phyloP scores from a whole-genome alignment of 2,113 vertebrate genomes.

The Tenrec ecaudatus region DNA sequence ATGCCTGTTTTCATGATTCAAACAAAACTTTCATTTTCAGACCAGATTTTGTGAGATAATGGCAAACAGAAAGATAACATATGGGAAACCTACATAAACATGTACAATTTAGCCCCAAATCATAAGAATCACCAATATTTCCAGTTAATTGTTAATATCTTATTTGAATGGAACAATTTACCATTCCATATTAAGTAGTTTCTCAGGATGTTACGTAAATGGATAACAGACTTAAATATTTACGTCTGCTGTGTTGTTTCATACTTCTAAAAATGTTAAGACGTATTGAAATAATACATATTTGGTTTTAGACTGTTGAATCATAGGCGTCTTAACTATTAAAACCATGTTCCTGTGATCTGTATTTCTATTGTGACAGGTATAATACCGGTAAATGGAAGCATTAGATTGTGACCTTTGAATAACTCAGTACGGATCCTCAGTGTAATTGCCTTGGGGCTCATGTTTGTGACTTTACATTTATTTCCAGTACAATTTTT shows the following conservation, averaged over 20 bases:
- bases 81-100: too few relatives aligned
- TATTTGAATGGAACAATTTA: too few relatives aligned
- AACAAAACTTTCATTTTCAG: too few relatives aligned
- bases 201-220: neutral
- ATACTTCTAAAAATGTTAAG: conserved; percentile 66
- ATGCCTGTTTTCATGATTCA: too few relatives aligned
- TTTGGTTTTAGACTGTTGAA: conserved; percentile 69
- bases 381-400: conserved; percentile 71
- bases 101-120: too few relatives aligned
- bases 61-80: too few relatives aligned
- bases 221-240: neutral
- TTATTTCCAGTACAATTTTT: conserved; percentile 78
- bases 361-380: conserved; percentile 67
- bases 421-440: conserved; percentile 73
- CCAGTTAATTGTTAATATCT: too few relatives aligned
- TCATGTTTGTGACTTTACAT: conserved; percentile 70
- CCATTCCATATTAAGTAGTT: too few relatives aligned
- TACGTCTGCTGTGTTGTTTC: conserved; percentile 37
- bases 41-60: too few relatives aligned
- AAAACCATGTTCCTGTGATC: too few relatives aligned
- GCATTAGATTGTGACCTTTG: conserved; percentile 82
- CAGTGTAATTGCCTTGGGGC: conserved; percentile 76
- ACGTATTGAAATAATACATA: conserved; percentile 56
- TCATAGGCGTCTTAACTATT: neutral
- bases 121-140: too few relatives aligned